Base-by-base conservation (phyloP, 2,888 invertebrate species). In the Matsumyia berberina region DNA sequence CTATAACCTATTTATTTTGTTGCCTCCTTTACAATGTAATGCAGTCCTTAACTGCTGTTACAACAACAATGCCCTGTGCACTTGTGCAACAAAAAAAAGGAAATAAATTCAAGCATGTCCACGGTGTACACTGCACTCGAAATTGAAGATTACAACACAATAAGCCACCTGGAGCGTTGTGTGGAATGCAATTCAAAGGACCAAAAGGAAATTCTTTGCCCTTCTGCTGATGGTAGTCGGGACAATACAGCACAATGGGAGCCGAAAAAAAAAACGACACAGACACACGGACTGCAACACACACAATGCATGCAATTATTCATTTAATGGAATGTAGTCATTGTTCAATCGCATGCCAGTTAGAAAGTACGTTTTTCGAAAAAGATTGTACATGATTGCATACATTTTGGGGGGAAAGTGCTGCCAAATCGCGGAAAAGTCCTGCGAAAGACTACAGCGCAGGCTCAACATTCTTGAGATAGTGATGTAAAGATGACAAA, bases 101-200 rank as follows among this genome's bases (percentile, higher is more conserved):
- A 44, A 64, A 81, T 82, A 82, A 82, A 82, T 82, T 82, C 79
- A 64, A 51, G 9, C 83, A 83, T 74, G 83, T 83, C 73, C 73
- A 67, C 62, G 55, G 35, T 53, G 42, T 73, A 69, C 72, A 62
- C 60, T 73, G 83, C 79, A 83, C 79, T 74, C 67, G 73, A 72
- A 83, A 74, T 74, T 79, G 73, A 83, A 69, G 73, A 83, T 78
- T 73, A 69, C 78, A 83, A 72, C 57, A 79, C 79, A 83, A 83
- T 79, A 79, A 83, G 79, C 83, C 79, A 83, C 83, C 83, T 79
- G 79, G 79, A 83, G 79, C 67, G 73, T 69, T 73, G 44, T 73
- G 39, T 79, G 78, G 51, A 46, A 42, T 64, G 69, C 69, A 69
- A 77, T 55, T 66, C 66, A 37, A 57, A 67, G 72, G 66, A 72